Conservation (phyloP, 2,113 vertebrate species). For the Chloebia gouldiae region DNA sequence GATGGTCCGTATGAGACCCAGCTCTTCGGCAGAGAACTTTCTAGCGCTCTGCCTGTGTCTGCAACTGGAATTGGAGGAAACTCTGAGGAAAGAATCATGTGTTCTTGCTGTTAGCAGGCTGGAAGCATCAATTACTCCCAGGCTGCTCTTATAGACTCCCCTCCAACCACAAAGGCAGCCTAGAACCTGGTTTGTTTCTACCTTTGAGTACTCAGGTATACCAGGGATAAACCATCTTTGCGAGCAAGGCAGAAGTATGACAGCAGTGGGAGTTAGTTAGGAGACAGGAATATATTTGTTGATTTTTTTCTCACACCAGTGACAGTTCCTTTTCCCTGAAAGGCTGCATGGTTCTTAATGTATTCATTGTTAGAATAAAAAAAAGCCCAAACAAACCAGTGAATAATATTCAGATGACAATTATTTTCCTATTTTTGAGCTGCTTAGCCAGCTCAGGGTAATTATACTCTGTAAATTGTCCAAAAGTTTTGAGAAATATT, state of each 20-base stretch:
- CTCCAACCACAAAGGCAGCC: not conserved
- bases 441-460: not conserved
- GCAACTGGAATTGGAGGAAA: not conserved
- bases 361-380: not conserved
- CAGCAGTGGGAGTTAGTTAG: not conserved
- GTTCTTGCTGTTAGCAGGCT: not conserved
- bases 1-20: rapidly evolving
- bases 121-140: not conserved
- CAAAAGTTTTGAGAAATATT: not conserved
- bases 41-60: not conserved
- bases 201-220: not conserved
- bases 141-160: not conserved
- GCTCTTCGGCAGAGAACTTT: not conserved
- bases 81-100: not conserved
- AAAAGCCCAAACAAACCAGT: not conserved
- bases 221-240: not conserved
- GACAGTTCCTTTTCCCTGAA: not conserved
- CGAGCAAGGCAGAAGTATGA: not conserved
- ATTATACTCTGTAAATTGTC: not conserved
- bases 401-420: not conserved
- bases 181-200: not conserved
- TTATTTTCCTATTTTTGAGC: slow-evolving; percentile 17
- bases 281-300: not conserved
- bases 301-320: not conserved
- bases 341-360: not conserved